Percentiles rank a stretch among this genome's conserved stretches.
phyloP scores from a whole-genome alignment of 2,797 vertebrate genomes.

The Balearica regulorum region DNA sequence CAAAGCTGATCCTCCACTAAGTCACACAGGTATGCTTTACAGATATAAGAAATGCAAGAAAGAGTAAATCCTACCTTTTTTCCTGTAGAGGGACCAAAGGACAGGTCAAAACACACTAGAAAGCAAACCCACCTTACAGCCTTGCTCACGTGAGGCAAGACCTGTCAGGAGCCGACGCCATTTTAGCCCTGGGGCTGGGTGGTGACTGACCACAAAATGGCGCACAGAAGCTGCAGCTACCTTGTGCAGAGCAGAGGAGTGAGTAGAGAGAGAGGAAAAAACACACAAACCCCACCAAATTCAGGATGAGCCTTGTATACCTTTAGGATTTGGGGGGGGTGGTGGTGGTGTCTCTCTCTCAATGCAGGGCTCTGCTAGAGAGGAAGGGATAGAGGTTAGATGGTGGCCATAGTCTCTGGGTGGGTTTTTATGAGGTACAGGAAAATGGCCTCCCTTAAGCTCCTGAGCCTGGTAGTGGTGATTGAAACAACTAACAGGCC shows the following conservation, averaged over 20 bases:
- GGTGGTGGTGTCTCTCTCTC: neutral
- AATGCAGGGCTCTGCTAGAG: neutral
- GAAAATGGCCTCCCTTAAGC: neutral
- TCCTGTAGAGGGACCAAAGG: neutral
- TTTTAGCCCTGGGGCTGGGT: neutral
- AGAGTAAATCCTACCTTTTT: neutral
- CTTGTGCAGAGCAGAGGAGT: too few relatives aligned
- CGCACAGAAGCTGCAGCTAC: accelerated
- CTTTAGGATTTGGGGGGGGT: neutral
- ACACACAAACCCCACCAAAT: too few relatives aligned
- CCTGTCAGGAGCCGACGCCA: accelerated
- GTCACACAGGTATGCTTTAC: neutral
- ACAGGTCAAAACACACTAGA: accelerated
- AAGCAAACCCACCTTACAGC: neutral
- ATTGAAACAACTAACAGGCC: neutral
- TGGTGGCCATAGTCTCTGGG: too few relatives aligned
- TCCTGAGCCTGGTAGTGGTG: neutral
- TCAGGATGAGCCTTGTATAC: neutral
- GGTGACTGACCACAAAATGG: neutral
- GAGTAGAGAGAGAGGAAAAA: neutral
- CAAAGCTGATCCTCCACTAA: neutral
- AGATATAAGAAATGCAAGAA: neutral
- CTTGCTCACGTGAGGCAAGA: accelerated
- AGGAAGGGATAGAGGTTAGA: neutral
- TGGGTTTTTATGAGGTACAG: neutral